Conservation (phyloP, 2,113 vertebrate genomes). For the Chlamydotis undulata region DNA sequence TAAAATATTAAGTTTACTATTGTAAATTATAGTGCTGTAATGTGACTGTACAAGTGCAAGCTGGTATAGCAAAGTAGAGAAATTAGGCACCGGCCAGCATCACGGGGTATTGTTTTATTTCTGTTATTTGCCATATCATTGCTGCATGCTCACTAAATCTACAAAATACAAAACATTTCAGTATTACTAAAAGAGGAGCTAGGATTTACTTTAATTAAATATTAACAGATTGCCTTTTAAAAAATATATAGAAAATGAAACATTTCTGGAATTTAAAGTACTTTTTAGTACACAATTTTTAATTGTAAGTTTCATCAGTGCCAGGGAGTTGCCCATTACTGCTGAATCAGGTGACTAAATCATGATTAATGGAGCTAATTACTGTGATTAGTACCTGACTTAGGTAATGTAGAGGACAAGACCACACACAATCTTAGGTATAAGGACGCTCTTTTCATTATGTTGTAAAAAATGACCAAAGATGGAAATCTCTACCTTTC, state of each 20-base stretch:
- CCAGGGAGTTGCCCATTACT: background rate
- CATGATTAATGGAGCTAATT: background rate
- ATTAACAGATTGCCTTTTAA: background rate
- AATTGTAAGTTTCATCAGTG: background rate
- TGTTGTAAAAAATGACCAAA: background rate
- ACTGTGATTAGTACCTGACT: background rate
- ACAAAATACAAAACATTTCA: background rate
- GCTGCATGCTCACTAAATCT: background rate
- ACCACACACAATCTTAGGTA: background rate
- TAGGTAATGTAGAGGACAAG: background rate
- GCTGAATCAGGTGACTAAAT: background rate
- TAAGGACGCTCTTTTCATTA: accelerated
- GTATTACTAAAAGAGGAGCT: background rate
- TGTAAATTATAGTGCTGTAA: background rate
- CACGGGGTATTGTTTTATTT: background rate
- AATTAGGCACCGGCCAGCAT: background rate
- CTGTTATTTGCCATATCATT: background rate
- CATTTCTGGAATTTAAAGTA: background rate
- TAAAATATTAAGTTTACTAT: background rate
- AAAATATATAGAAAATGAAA: background rate
- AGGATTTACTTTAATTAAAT: background rate
- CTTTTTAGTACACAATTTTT: background rate
- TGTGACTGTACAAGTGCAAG: background rate
- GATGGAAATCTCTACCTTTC: background rate
- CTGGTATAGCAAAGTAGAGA: background rate